A percentile compares a stretch with the other conserved stretches of the same genome.
These are phyloP conservation scores for Drosophila affinis DNA, from an alignment of 2,888 invertebrate genomes.

Conservation along the genomic window DNA sequence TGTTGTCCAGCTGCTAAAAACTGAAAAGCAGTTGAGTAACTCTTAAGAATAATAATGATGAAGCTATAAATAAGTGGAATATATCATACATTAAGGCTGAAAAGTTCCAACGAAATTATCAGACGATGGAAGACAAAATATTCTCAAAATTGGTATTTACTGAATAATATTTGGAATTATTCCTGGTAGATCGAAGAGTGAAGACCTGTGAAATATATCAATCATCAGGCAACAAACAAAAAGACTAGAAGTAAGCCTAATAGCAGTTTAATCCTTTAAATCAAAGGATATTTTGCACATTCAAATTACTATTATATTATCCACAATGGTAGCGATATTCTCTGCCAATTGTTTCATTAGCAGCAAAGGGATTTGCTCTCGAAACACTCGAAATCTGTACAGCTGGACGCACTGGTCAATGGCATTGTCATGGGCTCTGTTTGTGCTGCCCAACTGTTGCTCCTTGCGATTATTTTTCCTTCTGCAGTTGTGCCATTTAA, in stretches of 20 bases:
- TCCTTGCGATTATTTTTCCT: constrained; percentile 23
- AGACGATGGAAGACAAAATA: too few relatives aligned
- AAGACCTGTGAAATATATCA: too few relatives aligned
- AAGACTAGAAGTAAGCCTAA: too few relatives aligned
- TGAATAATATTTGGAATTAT: too few relatives aligned
- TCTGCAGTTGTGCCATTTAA: constrained; percentile 44
- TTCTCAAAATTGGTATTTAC: too few relatives aligned
- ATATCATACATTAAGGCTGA: not conserved
- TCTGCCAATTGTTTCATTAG: not conserved
- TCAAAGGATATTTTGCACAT: not conserved
- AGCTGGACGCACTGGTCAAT: not conserved
- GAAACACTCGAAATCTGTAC: not conserved
- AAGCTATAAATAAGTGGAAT: not conserved
- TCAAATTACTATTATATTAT: not conserved
- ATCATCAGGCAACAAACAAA: too few relatives aligned
- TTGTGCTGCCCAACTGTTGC: constrained; percentile 51
- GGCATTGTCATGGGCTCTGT: constrained; percentile 40
- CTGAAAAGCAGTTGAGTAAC: not conserved
- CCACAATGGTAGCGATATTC: not conserved
- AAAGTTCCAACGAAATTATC: not conserved
- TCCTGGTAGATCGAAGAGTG: too few relatives aligned
- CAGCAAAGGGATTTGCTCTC: not conserved
- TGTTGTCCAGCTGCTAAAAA: constrained; percentile 2
- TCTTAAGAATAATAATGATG: not conserved
- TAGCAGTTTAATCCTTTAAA: too few relatives aligned